Evolutionary conservation across 2,888 invertebrate species (phyloP), one percentile per base, ranked within the genome.

Genomic region (Erebia palarica): DNA sequence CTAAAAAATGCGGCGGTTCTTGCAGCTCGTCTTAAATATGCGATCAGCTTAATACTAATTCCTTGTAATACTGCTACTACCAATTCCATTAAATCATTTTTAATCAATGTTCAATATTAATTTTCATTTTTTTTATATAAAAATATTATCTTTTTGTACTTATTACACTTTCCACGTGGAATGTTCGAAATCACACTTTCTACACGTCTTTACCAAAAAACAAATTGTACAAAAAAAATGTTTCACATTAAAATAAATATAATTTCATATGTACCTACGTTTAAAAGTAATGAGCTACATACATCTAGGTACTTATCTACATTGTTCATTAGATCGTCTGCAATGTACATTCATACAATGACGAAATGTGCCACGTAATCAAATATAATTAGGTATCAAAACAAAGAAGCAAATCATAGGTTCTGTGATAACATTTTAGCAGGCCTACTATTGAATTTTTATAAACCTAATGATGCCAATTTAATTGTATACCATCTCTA

Each of bases 61-160:
- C 81, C 78, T 84, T 83, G 83, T 91, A 91, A 91, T 91, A 91
- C 90, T 91, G 90, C 81, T 81, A 83, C 84, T 88, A 88, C 84
- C 86, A 87, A 91, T 89, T 86, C 83, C 86, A 84, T 86, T 27
- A 82, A 82, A 84, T 85, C 81, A 82, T 81, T 81, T 27, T 82
- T 79, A 78, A 82, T 86, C 86, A 78, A 86, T 85, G 79, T 60
- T 60, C 42, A 10, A 63, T 44, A 58, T 36, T 53, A 58, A 11
- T 55, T 47, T n/a, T 80, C 36, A 55, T 70, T 69, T 75, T 84
- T 87, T 84, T 79, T 81, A 81, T 91, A 92, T 88, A 93, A 91
- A 92, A 92, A 92, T 92, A 92, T 93, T 84, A 90, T 88, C 88
- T 82, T 90, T 92, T 92, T 92, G 92, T 93, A 92, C 92, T 93